Evolutionary conservation across 1,140 invertebrate species (phyloP), one percentile per base, ranked within the genome.

Genomic region (Heliothis virescens): DNA sequence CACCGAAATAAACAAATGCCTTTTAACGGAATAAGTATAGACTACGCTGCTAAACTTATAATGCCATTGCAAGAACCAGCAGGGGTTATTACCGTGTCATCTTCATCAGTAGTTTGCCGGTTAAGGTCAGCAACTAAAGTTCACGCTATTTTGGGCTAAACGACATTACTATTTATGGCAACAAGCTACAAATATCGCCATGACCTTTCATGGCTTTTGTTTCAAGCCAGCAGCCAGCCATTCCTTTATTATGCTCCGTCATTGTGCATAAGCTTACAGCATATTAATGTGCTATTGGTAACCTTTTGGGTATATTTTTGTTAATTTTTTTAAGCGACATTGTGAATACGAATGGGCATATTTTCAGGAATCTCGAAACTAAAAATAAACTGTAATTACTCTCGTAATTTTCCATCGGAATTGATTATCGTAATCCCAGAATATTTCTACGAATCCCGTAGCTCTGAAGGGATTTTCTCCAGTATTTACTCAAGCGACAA

Each of bases 71-170:
- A 18, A 71, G 4, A 50, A 59, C 11, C 55, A 12, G 13, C 18
- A 60, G 53, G 29, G 57, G 72, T 62, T 60, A 50, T 75, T 60
- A 57, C 41, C 69, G 12, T 72, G 52, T 72, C 69, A 72, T 72
- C 50, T n/a, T 72, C 69, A 16, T 41, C 69, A 18, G 50, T 55
- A 55, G 71, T 59, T 73, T 11, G n/a, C 53, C 57, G 29, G 53
- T 21, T 74, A 76, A 75, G 79, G 72, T 75, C 55, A 53, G 15
- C 67, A 48, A n/a, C 21, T 21, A 82, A 82, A 84, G 81, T 84
- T 84, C 82, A 81, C 53, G 41, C 77, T 86, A 84, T 86, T 86
- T 82, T 82, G 72, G 82, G 26, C 77, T 9, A 60, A 84, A 86
- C 82, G 84, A 81, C 82, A 82, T 62, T 62, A 69, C 81, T 86